Evolutionary conservation across 30 jellyfish, hydroid and myxozoan species (phyloP).

Genomic region (Aurelia sp.): DNA sequence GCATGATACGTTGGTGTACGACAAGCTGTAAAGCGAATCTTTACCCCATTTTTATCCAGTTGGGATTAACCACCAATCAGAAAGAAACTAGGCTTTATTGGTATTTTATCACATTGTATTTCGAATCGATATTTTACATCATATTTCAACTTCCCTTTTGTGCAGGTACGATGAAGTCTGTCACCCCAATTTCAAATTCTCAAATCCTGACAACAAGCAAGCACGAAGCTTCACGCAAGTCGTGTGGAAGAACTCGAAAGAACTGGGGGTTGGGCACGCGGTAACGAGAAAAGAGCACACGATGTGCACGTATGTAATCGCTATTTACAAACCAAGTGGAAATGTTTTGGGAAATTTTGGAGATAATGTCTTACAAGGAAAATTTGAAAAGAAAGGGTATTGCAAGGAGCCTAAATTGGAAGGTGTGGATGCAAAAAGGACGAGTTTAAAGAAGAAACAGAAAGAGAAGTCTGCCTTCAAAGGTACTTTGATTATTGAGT

Average conservation of each 20-base stretch:
- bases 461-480: no score
- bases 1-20: no score
- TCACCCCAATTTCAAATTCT: constrained; percentile 68
- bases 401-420: constrained; percentile 40
- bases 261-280: constrained; percentile 74
- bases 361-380: constrained; percentile 67
- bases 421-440: constrained; percentile 26
- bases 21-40: no score
- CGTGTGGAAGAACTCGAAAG: constrained; percentile 66
- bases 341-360: constrained; percentile 42
- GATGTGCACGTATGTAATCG: constrained; percentile 62
- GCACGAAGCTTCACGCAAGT: constrained; percentile 74
- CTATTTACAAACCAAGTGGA: constrained; percentile 77
- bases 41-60: no score
- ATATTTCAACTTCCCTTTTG: no score
- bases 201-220: constrained; percentile 67
- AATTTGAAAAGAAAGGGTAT: constrained; percentile 20
- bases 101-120: no score
- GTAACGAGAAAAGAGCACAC: constrained; percentile 62
- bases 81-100: no score
- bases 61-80: no score
- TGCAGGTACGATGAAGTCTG: constrained; percentile 93
- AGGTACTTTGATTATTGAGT: no score
- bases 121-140: no score
- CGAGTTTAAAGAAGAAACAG: not conserved